phyloP scores from a whole-genome alignment of 2,888 invertebrate species.

The Tromatobia lineatoria region DNA sequence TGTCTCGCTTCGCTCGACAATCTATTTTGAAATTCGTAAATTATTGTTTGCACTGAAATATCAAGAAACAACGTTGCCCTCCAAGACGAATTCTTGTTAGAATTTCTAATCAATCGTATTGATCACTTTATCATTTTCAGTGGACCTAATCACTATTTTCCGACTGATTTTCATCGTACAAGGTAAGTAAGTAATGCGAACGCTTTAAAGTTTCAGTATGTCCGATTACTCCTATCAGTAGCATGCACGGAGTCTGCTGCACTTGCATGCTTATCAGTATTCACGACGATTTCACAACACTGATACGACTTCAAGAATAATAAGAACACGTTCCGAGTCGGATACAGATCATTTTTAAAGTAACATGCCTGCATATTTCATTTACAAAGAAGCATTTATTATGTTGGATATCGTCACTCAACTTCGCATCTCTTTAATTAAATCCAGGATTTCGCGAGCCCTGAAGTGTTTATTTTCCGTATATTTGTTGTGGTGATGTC shows the following conservation, averaged over 20 bases:
- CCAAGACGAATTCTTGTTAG: neutral
- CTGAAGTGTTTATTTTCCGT: neutral
- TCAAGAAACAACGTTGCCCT: neutral
- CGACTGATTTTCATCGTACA: conserved; percentile 47
- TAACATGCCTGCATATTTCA: conserved; percentile 40
- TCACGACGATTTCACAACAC: conserved; percentile 11
- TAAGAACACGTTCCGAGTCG: conserved; percentile 46
- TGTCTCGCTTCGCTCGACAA: too few relatives aligned
- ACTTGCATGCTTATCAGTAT: conserved; percentile 24
- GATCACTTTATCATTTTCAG: conserved; percentile 74
- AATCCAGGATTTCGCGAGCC: neutral
- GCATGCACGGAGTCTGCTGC: conserved; percentile 40
- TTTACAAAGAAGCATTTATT: conserved; percentile 1
- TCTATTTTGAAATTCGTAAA: neutral
- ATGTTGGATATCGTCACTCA: conserved; percentile 15
- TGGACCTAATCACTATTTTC: conserved; percentile 27
- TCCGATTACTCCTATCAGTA: conserved; percentile 71
- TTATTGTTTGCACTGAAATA: neutral
- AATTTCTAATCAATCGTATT: conserved; percentile 62
- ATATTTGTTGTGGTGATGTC: neutral
- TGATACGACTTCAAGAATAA: conserved; percentile 51
- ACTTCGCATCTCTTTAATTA: neutral
- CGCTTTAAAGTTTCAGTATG: conserved; percentile 70
- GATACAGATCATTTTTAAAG: conserved; percentile 55
- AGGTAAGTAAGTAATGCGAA: conserved; percentile 76